Conservation (phyloP, 2,113 vertebrate genomes). For the Nyctibius bracteatus region DNA sequence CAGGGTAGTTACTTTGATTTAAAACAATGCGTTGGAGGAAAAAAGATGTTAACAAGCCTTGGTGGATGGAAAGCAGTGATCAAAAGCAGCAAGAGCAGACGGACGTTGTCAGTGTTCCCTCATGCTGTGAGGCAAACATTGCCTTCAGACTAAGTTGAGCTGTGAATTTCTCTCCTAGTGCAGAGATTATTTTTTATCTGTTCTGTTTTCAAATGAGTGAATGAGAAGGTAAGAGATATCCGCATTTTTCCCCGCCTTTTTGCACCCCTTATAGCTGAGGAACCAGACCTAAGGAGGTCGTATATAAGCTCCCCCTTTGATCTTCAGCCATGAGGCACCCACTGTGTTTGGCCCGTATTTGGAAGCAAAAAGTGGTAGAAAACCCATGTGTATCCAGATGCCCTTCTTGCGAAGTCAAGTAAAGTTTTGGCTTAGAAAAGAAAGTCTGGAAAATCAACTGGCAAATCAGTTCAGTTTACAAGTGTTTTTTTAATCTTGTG, state of each 20-base stretch:
- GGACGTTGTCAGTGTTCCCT: not conserved
- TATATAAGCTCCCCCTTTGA: not conserved
- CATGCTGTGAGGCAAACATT: not conserved
- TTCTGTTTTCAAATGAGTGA: not conserved
- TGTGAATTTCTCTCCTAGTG: not conserved
- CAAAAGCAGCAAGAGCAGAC: not conserved
- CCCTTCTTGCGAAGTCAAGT: not conserved
- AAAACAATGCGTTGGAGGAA: not conserved
- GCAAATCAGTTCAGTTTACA: not conserved
- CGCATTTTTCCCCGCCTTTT: not conserved
- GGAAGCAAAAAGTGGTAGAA: not conserved
- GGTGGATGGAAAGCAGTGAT: not conserved
- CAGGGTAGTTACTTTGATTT: not conserved
- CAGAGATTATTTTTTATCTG: not conserved
- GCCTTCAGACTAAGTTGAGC: not conserved
- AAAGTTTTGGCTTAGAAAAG: not conserved
- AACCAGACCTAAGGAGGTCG: not conserved
- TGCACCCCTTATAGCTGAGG: rapidly evolving
- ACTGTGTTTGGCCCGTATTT: not conserved
- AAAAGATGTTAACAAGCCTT: not conserved
- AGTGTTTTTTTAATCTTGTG: not conserved
- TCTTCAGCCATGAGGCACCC: not conserved
- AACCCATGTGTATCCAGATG: not conserved
- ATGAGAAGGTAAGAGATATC: not conserved
- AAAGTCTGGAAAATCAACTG: not conserved